Evolutionary conservation across 2,888 invertebrate species (phyloP).

Genomic region (Geotrupes spiniger): DNA sequence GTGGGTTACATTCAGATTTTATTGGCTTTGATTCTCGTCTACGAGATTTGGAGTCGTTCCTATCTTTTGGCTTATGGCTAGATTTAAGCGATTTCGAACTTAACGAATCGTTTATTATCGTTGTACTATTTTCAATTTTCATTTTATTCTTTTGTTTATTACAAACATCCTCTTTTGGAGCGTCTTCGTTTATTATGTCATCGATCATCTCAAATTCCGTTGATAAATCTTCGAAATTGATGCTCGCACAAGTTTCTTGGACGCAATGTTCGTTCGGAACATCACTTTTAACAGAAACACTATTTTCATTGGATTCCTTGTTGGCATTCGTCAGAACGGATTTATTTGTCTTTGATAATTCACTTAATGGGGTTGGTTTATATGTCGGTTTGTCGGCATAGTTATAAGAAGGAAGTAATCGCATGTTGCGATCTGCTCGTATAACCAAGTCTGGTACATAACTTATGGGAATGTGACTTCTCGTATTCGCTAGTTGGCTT

Average conservation of each 20-base stretch:
- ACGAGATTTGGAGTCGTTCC: slow-evolving; percentile 4
- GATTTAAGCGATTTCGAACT: not conserved
- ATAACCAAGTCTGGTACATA: slow-evolving; percentile 55
- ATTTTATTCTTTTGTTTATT: not conserved
- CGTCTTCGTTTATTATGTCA: slow-evolving; percentile 41
- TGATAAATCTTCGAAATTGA: slow-evolving; percentile 45
- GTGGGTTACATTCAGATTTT: slow-evolving; percentile 11
- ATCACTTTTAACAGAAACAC: not conserved
- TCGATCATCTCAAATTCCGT: slow-evolving; percentile 49
- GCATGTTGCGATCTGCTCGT: slow-evolving; percentile 47
- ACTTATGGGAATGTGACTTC: slow-evolving; percentile 52
- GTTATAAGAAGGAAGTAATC: slow-evolving; percentile 28
- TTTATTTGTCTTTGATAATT: slow-evolving; percentile 35
- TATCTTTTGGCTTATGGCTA: slow-evolving; percentile 2
- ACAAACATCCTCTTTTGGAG: not conserved
- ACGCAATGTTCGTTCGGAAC: not conserved
- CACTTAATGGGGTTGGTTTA: slow-evolving; percentile 48
- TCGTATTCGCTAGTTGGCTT: slow-evolving; percentile 49
- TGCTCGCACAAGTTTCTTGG: slow-evolving; percentile 23
- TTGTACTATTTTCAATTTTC: slow-evolving; percentile 1
- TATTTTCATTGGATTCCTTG: slow-evolving; percentile 1
- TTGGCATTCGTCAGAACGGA: slow-evolving; percentile 3
- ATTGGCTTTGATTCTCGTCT: slow-evolving; percentile 1
- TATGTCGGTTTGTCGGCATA: slow-evolving; percentile 42
- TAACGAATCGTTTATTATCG: slow-evolving; percentile 4